Evolutionary conservation across 1,140 invertebrate species (phyloP), one percentile per base, ranked within the genome.

Genomic region (Solenopsis invicta): DNA sequence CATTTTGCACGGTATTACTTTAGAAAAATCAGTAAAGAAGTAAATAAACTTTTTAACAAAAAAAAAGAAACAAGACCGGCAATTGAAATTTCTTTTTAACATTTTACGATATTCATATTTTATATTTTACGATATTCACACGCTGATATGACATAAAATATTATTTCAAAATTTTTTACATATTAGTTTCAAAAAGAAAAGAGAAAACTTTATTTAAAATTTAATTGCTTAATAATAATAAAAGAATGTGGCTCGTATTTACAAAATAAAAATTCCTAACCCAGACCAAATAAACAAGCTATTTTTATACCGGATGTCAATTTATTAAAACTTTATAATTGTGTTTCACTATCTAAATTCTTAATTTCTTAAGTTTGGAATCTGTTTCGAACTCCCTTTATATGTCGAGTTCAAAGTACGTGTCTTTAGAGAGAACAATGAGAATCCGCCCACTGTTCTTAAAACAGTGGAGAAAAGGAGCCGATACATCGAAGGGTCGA

Each of bases 401-500:
- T 62, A n/a, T n/a, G 2, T 29, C 8, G 13, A 24, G n/a, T 24
- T 24, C 21, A 41, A 66, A 54, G 12, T 13, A 16, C 54, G 18
- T 72, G 34, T 72, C 34, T 75, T 84, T 37, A 29, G 37, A 54
- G 13, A 21, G 21, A 29, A 29, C 2, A 2, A 10, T 9, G 24
- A 56, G 12, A 72, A 84, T 62, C 41, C 21, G 10, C 13, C 13
- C 2, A 50, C 18, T 74, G 12, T 61, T 61, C 24, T 45, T 41
- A 8, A 48, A 80, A 9, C 13, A 50, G 72, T 41, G 3, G 56
- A 50, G 52, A 48, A 29, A 72, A 69, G 45, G n/a, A 54, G 52
- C 9, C 12, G 54, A 59, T 41, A 16, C 45, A 21, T 54, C 13
- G 54, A 16, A 52, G 84, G 54, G 72, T 81, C 29, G 64, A 41